These are phyloP conservation scores for Osedax frankpressi DNA, from an alignment of 2,888 invertebrate species.

Conservation along the genomic window DNA sequence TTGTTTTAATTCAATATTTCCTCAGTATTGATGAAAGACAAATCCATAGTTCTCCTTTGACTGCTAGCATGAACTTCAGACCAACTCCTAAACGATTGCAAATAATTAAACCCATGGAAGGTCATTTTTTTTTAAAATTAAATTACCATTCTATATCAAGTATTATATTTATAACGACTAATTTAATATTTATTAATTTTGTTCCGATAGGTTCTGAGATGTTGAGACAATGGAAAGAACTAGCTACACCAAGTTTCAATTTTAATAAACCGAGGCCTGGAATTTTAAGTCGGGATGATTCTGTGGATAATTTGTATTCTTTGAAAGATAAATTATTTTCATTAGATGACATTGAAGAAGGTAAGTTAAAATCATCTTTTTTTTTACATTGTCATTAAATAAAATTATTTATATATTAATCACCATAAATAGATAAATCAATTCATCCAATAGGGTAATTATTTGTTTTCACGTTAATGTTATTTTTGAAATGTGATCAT, in stretches of 20 bases:
- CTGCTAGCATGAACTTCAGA: not conserved
- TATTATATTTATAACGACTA: no score
- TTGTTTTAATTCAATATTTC: not conserved
- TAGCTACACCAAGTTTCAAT: slow-evolving; percentile 62
- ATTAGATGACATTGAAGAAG: not conserved
- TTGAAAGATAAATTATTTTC: not conserved
- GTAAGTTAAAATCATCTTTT: no score
- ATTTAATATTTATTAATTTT: no score
- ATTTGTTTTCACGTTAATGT: no score
- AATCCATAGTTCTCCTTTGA: not conserved
- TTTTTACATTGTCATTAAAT: no score
- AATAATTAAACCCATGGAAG: not conserved
- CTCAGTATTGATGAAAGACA: not conserved
- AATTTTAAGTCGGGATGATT: not conserved
- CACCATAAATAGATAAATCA: no score
- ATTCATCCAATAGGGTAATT: no score
- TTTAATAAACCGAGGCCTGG: not conserved
- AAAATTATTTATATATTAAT: no score
- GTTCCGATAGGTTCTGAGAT: slow-evolving; percentile 66
- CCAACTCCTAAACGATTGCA: not conserved
- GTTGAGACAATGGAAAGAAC: slow-evolving; percentile 80
- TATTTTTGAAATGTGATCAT: no score
- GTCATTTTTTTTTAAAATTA: no score
- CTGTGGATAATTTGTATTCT: not conserved
- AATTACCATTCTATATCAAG: no score